Evolutionary conservation across 2,113 vertebrate species (phyloP), one percentile per base, ranked within the genome.

Genomic region (Rhegmatorhina hoffmannsi): DNA sequence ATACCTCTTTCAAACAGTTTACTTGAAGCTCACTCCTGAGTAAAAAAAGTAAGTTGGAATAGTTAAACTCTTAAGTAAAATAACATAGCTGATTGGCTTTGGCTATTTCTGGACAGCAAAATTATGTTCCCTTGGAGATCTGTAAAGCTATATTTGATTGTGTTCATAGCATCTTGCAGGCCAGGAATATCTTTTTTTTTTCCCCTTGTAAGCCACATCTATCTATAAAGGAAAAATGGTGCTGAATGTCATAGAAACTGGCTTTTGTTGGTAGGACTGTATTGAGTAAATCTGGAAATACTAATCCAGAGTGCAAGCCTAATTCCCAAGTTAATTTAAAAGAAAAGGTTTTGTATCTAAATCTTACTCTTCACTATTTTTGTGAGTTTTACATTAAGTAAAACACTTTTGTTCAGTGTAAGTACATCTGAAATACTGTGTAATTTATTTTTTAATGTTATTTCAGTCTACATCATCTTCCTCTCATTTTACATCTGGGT

Each of bases 401-500:
- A 15, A 43, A 40, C 19, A 3, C 43, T 69, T 67, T 18, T 44
- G 13, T 66, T 77, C 25, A 8, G 31, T 68, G 3, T 75, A 87
- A 85, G 29, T 40, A 56, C 19, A 29, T 70, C 24, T 72, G 64
- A 67, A 77, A 56, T 67, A 73, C 17, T 40, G 6, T 31, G 18
- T 91, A 68, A 75, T 15, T 43, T 84, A 19, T 56, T 85, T 94
- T 89, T 75, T 33, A 36, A 81, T 93, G 18, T 87, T 74, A 50
- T 95, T 96, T 92, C 92, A 98, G 98, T 94, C 97, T 94, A 50
- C 97, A 20, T 96, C 98, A 6, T 94, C 98, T 60, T 96, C 98
- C 47, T 97, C 98, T 77, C 93, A 96, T 90, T 98, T 98, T 96
- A 94, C 98, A n/a, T 94, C 98, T 94, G 66, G 96, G 13, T 98